Conservation (phyloP, 1,140 invertebrate species). For the Agrypnia vestita region DNA sequence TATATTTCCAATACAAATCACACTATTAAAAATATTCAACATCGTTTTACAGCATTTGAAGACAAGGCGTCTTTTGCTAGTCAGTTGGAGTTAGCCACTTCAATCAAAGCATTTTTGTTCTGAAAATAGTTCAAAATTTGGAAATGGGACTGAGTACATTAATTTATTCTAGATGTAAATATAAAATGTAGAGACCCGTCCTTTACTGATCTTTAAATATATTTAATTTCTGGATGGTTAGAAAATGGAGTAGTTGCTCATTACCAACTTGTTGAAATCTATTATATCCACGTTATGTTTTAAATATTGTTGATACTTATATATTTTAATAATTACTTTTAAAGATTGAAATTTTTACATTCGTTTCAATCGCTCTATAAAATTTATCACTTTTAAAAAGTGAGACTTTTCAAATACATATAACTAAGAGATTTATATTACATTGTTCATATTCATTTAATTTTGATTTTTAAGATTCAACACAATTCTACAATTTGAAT, state of each 20-base stretch:
- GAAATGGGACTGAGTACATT: slow-evolving; percentile 46
- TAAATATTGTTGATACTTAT: slow-evolving; percentile 19
- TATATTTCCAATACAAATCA: slow-evolving; percentile 38
- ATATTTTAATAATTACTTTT: background rate
- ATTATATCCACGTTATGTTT: slow-evolving; percentile 42
- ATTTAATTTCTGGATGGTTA: slow-evolving; percentile 4
- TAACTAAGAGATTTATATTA: too few species aligned
- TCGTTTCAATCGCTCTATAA: slow-evolving; percentile 11
- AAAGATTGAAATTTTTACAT: slow-evolving; percentile 14
- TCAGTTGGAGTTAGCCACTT: slow-evolving; percentile 11
- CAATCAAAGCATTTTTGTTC: slow-evolving; percentile 44
- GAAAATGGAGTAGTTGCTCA: slow-evolving; percentile 17
- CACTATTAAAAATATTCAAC: slow-evolving; percentile 22
- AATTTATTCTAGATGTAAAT: slow-evolving; percentile 46
- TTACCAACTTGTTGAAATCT: slow-evolving; percentile 29
- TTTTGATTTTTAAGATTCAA: too few species aligned
- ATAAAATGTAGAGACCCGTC: slow-evolving; percentile 25
- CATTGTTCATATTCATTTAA: too few species aligned
- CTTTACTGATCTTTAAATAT: background rate
- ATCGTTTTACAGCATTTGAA: slow-evolving; percentile 15
- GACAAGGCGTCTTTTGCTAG: slow-evolving; percentile 27
- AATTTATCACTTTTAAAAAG: slow-evolving; percentile 41
- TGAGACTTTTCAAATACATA: slow-evolving; percentile 18
- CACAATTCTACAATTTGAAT: too few species aligned
- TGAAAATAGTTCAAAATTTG: slow-evolving; percentile 49